Base-by-base conservation (phyloP, 2,797 vertebrate species). In the Florisuga fusca region DNA sequence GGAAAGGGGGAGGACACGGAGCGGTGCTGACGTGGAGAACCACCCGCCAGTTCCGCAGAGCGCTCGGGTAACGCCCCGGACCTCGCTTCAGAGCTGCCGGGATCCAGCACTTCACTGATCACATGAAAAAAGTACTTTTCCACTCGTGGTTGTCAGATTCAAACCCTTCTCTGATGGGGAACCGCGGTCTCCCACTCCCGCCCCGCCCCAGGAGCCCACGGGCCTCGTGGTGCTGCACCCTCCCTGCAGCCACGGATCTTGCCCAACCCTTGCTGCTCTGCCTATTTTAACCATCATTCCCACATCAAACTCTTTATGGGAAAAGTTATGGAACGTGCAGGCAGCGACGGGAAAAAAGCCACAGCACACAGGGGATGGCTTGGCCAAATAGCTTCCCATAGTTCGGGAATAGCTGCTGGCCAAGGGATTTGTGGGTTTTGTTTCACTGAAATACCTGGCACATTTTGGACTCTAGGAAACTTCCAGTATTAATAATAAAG, bases 141-240 rank as follows among this genome's bases (percentile, higher is more conserved):
- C 8, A 9, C 14, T 3, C 33, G 3, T 4, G 27, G 26, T 10
- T 29, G 17, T 20, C 41, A 43, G 5, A 36, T 26, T 21, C 29
- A 83, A 64, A 4, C 27, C 16, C 15, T 63, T 23, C 45, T 59
- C 9, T 2, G 2, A 27, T 1, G 29, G 45, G 50, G 33, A 48
- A 3, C 9, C 1, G 3, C 2, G 29, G 25, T 2, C 19, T 31
- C 55, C 27, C 18, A 1, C 4, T n/a, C 31, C 3, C 1, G n/a
- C 5, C 15, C 9, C 38, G 38, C 38, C 13, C 38, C 38, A 25
- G n/a, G 29, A 15, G 33, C 0, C 6, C 12, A 1, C 1, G 17
- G 72, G 48, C 59, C 72, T 1, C 20, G 0, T 8, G 5, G 7
- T 11, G 26, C 29, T 55, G 3, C 38, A 3, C 2, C 5, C 25